Evolutionary conservation across 23 tunicate species (phyloP), one percentile per base, ranked within the genome.

Genomic region (Corella eumyota): DNA sequence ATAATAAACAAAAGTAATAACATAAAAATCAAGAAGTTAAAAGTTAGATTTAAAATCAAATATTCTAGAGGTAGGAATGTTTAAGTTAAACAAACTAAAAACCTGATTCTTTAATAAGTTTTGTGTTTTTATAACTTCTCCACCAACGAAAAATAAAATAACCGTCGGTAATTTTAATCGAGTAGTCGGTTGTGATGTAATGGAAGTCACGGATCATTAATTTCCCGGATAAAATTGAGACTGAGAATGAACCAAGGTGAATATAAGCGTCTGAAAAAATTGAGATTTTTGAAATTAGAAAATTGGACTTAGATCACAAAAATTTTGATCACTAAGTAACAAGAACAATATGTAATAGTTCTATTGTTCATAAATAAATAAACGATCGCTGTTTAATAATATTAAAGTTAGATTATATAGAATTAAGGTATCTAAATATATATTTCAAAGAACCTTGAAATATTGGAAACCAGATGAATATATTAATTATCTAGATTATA

Each of bases 101-200:
- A 86, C 95, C 95, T 66, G 53, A 46, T 58, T 86, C 62, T 50
- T 77, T 86, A 3, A 46, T 55, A 80, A 71, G 78, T 5, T 60
- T 60, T 28, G 61, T 71, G 55, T 66, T 60, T 69, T 67, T 53
- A 55, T 78, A 83, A 6, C 82, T 73, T 13, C 80, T 67, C 98
- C 98, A 92, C 98, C 98, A 92, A 6, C 87, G 70, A 62, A 92
- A 78, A 15, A 92, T 92, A 30, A 36, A 61, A 45, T 82, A 92
- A 4, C 98, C 98, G 62, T 84, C 93, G 36, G 63, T 32, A 15
- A 92, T 61, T 4, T 67, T 62, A n/a, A 83, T 30, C 11, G 98
- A 81, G 36, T 58, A 64, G 61, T 92, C 83, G 5, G 62, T 56
- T 0, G 93, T 81, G 67, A 72, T 61, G 51, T 70, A 83, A 32